Conservation (phyloP, 2,113 vertebrate genomes). For the Ailurus styani region DNA sequence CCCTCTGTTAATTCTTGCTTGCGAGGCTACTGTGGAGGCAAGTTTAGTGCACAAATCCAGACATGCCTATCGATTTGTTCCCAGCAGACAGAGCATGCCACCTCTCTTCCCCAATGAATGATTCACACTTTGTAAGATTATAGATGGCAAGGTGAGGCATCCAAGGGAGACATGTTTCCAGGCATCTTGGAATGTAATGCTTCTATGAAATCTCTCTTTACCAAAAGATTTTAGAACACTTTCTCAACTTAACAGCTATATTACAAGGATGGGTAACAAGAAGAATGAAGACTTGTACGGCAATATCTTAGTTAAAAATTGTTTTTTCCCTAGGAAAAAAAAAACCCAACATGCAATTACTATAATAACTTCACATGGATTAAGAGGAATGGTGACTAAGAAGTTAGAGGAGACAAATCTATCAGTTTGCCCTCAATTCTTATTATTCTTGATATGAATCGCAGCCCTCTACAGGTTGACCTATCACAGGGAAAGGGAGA, state of each 20-base stretch:
- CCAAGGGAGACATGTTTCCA: background rate
- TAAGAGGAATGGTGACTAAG: background rate
- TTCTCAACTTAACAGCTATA: background rate
- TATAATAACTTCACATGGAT: background rate
- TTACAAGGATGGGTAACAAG: background rate
- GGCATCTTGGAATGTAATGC: background rate
- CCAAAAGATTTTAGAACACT: background rate
- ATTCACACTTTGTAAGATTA: background rate
- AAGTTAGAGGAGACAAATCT: background rate
- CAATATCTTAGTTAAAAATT: background rate
- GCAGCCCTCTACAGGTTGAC: background rate
- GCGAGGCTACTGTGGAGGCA: background rate
- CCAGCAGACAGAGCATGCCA: background rate
- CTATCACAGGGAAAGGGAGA: background rate
- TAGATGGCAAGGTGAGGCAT: background rate
- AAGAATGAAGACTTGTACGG: background rate
- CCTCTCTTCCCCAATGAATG: background rate
- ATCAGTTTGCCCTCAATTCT: background rate
- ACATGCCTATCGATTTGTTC: background rate
- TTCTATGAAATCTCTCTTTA: background rate
- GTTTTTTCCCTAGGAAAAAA: background rate
- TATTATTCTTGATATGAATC: background rate
- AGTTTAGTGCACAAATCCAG: background rate
- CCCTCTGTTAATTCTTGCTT: constrained; percentile 1
- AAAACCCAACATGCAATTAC: background rate